These are phyloP conservation scores for Myzus persicae DNA, from an alignment of 1,140 invertebrate genomes.

Conservation along the genomic window DNA sequence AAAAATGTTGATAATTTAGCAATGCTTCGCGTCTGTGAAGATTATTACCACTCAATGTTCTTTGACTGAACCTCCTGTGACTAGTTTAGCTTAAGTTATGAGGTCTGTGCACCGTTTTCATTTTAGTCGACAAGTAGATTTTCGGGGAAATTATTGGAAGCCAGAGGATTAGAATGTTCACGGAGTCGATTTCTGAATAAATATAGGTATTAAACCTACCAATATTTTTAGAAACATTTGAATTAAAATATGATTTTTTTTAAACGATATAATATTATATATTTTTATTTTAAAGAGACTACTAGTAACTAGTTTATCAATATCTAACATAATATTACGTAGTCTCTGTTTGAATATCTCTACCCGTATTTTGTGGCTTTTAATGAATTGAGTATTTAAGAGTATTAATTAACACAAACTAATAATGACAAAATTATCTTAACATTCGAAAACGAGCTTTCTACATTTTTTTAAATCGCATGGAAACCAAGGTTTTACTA, in stretches of 20 bases:
- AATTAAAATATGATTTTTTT: not conserved
- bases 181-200: not conserved
- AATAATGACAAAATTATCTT: not conserved
- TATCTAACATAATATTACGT: not conserved
- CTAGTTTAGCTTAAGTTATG: no score
- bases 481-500: not conserved
- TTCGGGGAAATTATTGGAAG: not conserved
- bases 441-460: not conserved
- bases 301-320: not conserved
- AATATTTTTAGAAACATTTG: not conserved
- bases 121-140: not conserved
- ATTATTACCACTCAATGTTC: no score
- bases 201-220: not conserved
- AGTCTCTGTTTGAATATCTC: not conserved
- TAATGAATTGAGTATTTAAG: not conserved
- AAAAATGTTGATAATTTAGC: no score
- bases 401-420: not conserved
- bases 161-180: not conserved
- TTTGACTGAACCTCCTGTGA: no score
- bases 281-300: not conserved
- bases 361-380: not conserved
- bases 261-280: not conserved
- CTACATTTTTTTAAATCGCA: not conserved
- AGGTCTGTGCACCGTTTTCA: not conserved
- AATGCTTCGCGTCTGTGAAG: no score